These are phyloP conservation scores for Solea senegalensis DNA, from an alignment of 2,113 vertebrate species.

Conservation along the genomic window DNA sequence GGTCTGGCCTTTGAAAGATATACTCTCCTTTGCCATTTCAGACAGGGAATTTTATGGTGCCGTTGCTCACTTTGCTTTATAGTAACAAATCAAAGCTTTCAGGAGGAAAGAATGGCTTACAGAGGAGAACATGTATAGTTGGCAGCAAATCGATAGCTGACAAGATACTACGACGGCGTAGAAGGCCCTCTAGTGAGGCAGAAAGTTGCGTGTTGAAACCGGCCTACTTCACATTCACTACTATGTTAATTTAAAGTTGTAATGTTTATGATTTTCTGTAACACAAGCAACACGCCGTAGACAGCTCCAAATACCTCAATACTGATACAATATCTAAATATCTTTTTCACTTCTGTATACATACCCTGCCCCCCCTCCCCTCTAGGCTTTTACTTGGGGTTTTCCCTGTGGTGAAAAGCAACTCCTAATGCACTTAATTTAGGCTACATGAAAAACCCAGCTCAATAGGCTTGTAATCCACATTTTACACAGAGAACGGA, in stretches of 20 bases:
- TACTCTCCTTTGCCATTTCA: conserved; percentile 36
- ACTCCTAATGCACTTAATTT: conserved; percentile 65
- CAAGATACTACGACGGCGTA: neutral
- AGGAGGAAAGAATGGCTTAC: conserved; percentile 8
- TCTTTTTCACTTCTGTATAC: neutral
- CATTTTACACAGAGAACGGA: conserved; percentile 70
- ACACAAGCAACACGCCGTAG: neutral
- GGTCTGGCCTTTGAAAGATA: conserved; percentile 61
- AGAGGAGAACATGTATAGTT: conserved; percentile 24
- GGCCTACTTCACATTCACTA: neutral
- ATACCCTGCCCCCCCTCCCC: neutral
- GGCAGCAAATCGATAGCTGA: conserved; percentile 11
- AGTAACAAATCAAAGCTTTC: conserved; percentile 42
- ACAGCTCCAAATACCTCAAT: neutral
- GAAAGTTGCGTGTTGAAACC: conserved; percentile 7
- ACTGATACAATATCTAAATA: neutral
- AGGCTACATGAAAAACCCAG: conserved; percentile 63
- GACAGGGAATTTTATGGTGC: conserved; percentile 32
- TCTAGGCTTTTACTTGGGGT: conserved; percentile 30
- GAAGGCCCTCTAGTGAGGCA: neutral
- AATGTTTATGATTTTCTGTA: neutral
- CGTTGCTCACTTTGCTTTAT: conserved; percentile 21
- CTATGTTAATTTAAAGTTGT: neutral
- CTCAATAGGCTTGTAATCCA: conserved; percentile 71
- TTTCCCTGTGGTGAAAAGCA: conserved; percentile 58